Evolutionary conservation across 2,113 vertebrate genomes (phyloP), one percentile per base, ranked within the genome.

Genomic region (Apodemus speciosus): DNA sequence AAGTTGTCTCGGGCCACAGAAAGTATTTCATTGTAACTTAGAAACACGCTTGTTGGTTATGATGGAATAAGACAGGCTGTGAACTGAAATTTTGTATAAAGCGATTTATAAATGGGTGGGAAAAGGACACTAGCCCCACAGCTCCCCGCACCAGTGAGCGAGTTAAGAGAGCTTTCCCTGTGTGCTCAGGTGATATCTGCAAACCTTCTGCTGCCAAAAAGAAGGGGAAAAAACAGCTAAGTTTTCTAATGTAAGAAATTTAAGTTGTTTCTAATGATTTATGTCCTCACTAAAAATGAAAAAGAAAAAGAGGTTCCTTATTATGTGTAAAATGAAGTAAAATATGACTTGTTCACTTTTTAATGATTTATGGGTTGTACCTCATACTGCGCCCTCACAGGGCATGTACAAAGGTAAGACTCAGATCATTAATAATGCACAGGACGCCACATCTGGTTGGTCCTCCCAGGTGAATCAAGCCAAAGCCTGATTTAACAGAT

Each of bases 391-490:
- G 91, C 91, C 95, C 95, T 96, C 92, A 14, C 51, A 91, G 92
- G 95, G 89, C 95, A 96, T 38, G 46, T 90, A 92, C 91, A 96
- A 95, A 97, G 95, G 84, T 81, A 97, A 96, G 81, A 75, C 89
- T 83, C 89, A 94, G 96, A 97, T 96, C 95, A 96, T 97, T 97
- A 97, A 96, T 97, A 96, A 96, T 92, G 95, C 89, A 88, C 94
- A 94, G 86, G 95, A 95, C 0, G 14, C 93, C 95, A 96, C 97
- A 97, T 96, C 97, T 97, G 96, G 97, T 20, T 96, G 95, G 87
- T 96, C 93, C 76, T 97, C 96, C 96, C 97, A 96, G 95, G 96
- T 97, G 97, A 97, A 95, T 88, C 95, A 96, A 96, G 90, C 89
- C 9, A 71, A 96, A 94, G 94, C 92, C 96, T 90, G 92, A 97